phyloP scores from a whole-genome alignment of 2,888 invertebrate species.

The Pseudococcus viburni region DNA sequence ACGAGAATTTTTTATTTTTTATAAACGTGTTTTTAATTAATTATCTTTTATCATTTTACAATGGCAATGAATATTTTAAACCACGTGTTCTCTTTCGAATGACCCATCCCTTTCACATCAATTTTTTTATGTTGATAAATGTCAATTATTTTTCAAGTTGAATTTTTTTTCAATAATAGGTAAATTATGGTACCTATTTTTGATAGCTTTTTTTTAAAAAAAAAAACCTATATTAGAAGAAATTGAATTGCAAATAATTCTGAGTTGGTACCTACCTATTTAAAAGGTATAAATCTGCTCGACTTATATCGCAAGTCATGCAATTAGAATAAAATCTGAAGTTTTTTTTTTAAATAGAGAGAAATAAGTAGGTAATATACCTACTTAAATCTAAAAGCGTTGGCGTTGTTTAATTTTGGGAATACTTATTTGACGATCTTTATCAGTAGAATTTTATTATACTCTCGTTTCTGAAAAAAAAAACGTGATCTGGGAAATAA shows the following conservation, averaged over 20 bases:
- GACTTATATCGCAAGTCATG: too few species aligned
- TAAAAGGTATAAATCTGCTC: too few species aligned
- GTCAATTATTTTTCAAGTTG: too few species aligned
- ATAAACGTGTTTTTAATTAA: constrained; percentile 13
- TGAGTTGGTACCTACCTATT: too few species aligned
- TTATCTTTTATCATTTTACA: neutral
- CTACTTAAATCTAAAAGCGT: neutral
- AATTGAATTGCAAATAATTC: too few species aligned
- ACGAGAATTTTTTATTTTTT: neutral
- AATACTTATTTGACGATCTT: neutral
- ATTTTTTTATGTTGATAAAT: neutral
- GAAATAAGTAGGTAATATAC: neutral
- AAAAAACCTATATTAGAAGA: too few species aligned
- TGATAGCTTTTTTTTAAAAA: too few species aligned
- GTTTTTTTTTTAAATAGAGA: neutral
- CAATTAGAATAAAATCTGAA: neutral
- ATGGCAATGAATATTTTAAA: constrained; percentile 10
- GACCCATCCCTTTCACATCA: neutral
- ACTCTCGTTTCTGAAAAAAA: neutral
- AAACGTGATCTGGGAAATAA: constrained; percentile 17
- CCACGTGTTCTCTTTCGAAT: neutral
- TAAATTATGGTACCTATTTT: neutral
- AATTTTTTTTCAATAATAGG: neutral
- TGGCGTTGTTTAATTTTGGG: neutral
- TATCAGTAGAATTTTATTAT: neutral